phyloP scores from a whole-genome alignment of 2,888 invertebrate species.

The Erpobdella octoculata region DNA sequence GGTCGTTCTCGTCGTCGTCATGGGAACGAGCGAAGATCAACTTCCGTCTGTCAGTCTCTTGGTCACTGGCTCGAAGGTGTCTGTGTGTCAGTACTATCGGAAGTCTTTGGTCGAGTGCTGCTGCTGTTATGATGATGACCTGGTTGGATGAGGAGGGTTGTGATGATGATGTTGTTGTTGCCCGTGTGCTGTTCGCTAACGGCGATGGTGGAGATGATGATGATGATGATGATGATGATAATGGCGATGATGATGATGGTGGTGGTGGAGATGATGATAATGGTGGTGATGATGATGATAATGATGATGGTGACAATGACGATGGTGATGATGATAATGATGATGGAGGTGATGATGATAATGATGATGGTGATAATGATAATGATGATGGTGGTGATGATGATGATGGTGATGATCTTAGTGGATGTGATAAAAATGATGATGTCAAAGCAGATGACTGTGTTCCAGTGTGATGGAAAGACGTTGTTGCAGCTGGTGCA shows the following conservation, averaged over 20 bases:
- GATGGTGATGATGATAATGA: background rate
- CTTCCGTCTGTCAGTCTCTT: background rate
- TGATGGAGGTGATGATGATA: background rate
- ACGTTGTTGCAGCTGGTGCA: background rate
- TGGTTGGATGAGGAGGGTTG: background rate
- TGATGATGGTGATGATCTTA: too few relatives aligned
- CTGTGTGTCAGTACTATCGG: too few relatives aligned
- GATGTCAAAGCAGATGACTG: too few relatives aligned
- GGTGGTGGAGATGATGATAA: background rate
- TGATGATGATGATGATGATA: background rate
- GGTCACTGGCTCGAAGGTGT: background rate
- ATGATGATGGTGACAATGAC: background rate
- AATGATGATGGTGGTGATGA: constrained; percentile 11
- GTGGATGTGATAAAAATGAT: too few relatives aligned
- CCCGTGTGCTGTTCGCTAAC: background rate
- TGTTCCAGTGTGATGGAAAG: too few relatives aligned
- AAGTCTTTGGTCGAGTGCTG: too few relatives aligned
- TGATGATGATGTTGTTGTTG: background rate
- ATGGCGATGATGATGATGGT: background rate
- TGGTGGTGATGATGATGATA: too few relatives aligned
- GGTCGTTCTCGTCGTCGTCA: background rate
- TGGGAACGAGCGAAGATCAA: background rate
- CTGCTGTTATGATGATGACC: background rate
- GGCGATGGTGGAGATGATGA: background rate
- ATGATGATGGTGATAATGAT: constrained; percentile 3